phyloP scores from a whole-genome alignment of 2,797 vertebrate species.

The Adrianichthys oophorus region DNA sequence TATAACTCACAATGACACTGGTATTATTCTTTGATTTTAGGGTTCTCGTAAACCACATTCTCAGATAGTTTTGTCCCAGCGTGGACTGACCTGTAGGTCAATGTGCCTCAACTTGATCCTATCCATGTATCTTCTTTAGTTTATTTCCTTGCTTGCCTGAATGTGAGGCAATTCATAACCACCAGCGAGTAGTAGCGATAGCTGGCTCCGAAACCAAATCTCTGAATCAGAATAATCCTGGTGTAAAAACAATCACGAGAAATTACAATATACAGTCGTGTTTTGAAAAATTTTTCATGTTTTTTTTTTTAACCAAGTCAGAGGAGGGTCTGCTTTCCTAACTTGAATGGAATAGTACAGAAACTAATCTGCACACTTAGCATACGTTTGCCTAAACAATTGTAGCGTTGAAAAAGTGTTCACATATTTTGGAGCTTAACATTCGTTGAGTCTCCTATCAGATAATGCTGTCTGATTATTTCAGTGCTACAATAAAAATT shows the following conservation, averaged over 20 bases:
- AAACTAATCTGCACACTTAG: too few species aligned
- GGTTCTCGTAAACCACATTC: constrained; percentile 20
- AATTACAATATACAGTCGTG: too few species aligned
- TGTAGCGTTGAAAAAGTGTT: constrained; percentile 54
- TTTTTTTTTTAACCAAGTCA: too few species aligned
- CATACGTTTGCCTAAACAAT: background rate
- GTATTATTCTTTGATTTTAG: constrained; percentile 26
- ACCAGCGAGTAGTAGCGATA: constrained; percentile 31
- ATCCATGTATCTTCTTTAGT: background rate
- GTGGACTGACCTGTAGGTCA: constrained; percentile 14
- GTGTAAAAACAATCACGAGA: background rate
- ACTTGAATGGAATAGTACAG: too few species aligned
- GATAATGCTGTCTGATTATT: constrained; percentile 4
- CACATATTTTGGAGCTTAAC: constrained; percentile 52
- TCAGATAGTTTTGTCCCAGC: constrained; percentile 10
- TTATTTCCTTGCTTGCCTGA: background rate
- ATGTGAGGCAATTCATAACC: constrained; percentile 2
- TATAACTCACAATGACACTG: constrained; percentile 41
- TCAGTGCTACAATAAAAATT: constrained; percentile 14
- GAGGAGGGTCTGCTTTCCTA: too few species aligned
- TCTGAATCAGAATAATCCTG: constrained; percentile 16
- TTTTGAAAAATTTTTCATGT: too few species aligned
- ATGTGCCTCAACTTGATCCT: constrained; percentile 44
- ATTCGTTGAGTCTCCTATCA: constrained; percentile 20
- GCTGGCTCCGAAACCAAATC: constrained; percentile 32